These are phyloP conservation scores for Platysternon megacephalum DNA, from an alignment of 2,113 vertebrate species.

Conservation along the genomic window DNA sequence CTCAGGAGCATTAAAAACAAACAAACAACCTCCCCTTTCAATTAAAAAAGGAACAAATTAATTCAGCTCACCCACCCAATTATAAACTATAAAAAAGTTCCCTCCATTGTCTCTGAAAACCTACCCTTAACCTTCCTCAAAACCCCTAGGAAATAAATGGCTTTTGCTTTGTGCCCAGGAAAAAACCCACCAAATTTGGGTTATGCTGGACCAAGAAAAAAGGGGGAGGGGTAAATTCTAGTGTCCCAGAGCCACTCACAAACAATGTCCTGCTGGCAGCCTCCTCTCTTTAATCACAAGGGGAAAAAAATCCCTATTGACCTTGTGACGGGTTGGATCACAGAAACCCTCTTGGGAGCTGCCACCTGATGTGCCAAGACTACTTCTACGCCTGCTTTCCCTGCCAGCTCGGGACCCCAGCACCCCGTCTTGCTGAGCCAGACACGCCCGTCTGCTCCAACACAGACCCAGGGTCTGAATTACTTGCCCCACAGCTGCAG, in stretches of 20 bases:
- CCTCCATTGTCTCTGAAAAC: neutral
- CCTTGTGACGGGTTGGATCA: no score
- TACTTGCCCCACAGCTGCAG: no score
- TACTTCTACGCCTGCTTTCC: no score
- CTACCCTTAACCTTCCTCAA: neutral
- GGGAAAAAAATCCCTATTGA: neutral
- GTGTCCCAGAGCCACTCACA: neutral
- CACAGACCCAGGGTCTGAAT: no score
- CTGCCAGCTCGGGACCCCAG: no score
- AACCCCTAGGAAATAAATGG: conserved; percentile 27
- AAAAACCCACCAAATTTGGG: neutral
- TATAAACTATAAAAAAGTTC: conserved; percentile 17
- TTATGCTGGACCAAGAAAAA: neutral
- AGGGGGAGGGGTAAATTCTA: neutral
- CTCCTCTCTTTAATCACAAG: neutral
- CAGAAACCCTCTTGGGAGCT: no score
- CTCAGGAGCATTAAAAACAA: neutral
- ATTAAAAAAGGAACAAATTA: neutral
- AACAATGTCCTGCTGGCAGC: neutral
- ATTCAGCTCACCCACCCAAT: neutral
- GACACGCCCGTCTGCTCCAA: no score
- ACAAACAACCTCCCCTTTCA: neutral
- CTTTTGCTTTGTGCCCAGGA: neutral
- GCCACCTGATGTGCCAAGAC: no score
- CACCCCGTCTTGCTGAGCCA: no score